phyloP scores from a whole-genome alignment of 2,113 vertebrate genomes.

The Rhineura floridana region DNA sequence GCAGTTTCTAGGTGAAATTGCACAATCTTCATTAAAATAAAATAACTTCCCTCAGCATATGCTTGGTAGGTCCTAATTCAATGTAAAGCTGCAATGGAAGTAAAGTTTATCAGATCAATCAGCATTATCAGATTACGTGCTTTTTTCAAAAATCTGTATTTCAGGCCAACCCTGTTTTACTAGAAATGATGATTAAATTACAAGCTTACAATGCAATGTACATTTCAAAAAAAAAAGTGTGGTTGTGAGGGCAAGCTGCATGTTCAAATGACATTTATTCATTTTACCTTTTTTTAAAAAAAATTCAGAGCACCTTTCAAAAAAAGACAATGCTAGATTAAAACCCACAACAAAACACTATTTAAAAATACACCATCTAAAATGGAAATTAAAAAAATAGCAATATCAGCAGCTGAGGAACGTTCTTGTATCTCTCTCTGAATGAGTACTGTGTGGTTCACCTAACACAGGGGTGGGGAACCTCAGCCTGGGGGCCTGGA shows the following conservation, averaged over 20 bases:
- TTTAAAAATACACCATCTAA: background rate
- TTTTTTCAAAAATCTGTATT: conserved; percentile 29
- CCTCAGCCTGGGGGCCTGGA: too few species aligned
- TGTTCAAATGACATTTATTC: background rate
- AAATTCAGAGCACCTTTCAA: background rate
- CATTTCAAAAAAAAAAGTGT: background rate
- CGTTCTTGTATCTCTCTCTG: background rate
- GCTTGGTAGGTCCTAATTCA: background rate
- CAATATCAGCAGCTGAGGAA: background rate
- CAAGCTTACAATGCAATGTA: background rate
- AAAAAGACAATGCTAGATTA: conserved; percentile 1
- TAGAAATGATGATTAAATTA: conserved; percentile 9
- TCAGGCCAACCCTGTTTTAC: conserved; percentile 7
- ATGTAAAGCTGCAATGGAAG: background rate
- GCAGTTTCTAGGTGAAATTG: conserved; percentile 8
- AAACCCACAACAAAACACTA: background rate
- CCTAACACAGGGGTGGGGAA: too few species aligned
- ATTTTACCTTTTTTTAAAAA: background rate
- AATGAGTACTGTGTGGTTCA: background rate
- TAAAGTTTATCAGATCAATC: background rate
- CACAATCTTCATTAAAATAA: conserved; percentile 24
- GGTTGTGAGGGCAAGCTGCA: background rate
- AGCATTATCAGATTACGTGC: conserved; percentile 21
- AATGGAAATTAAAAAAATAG: background rate
- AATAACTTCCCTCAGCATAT: background rate